These are phyloP conservation scores for Dendrolimus punctatus DNA, from an alignment of 1,140 invertebrate species.

Conservation along the genomic window DNA sequence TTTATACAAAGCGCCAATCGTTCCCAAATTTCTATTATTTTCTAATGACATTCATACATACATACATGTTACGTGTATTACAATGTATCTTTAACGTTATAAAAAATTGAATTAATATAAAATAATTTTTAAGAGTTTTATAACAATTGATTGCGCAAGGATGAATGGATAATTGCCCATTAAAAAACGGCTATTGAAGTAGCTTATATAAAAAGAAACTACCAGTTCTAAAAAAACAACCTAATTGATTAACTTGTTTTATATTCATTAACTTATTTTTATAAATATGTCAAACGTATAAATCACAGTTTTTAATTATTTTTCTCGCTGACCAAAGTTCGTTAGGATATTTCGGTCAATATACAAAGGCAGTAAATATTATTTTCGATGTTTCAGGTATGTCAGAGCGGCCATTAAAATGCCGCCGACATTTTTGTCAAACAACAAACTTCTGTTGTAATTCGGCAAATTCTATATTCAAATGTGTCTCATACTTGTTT, in stretches of 20 bases:
- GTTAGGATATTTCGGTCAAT: constrained; percentile 18
- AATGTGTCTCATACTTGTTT: constrained; percentile 21
- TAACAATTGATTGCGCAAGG: no score
- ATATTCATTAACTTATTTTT: constrained; percentile 7
- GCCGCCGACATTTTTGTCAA: constrained; percentile 45
- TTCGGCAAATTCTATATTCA: constrained; percentile 41
- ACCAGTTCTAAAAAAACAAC: constrained; percentile 4
- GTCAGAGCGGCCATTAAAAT: constrained; percentile 45
- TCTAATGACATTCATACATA: no score
- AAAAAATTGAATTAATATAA: no score
- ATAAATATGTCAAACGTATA: constrained; percentile 27
- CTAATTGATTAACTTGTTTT: constrained; percentile 1
- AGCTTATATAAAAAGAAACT: no score
- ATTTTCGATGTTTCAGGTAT: constrained; percentile 49
- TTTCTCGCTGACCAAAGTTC: constrained; percentile 20
- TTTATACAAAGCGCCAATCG: no score
- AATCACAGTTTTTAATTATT: constrained; percentile 46
- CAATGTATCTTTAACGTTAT: no score
- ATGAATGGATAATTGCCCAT: no score
- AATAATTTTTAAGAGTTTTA: no score
- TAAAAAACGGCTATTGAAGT: no score
- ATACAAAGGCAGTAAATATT: constrained; percentile 59
- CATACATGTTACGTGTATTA: no score
- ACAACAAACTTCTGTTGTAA: constrained; percentile 17
- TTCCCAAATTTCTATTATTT: no score